Evolutionary conservation across 2,113 vertebrate genomes (phyloP), one percentile per base, ranked within the genome.

Genomic region (Coptodon rendalli): DNA sequence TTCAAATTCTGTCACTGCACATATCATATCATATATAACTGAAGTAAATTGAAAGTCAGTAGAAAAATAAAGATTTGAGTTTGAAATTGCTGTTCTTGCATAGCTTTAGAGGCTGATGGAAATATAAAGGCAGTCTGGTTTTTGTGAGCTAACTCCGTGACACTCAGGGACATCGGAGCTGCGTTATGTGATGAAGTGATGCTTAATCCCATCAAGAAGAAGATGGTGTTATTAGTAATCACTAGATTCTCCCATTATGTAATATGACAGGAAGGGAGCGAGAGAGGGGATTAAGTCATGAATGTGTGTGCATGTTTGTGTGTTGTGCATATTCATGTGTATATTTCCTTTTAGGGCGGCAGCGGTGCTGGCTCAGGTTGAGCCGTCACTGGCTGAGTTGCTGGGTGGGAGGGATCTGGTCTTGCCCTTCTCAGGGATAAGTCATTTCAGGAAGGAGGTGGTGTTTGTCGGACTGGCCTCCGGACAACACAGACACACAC

Each of bases 391-490:
- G 89, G 96, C 95, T 54, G 93, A 97, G 84, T 94, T 98, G 80
- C 96, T 99, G 81, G 94, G 95, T 92, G 97, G 97, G 95, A 95
- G 91, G 93, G 93, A 85, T 2, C 92, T 99, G 93, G 85, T 95
- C 91, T 95, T 99, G 87, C 96, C 97, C 84, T 98, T 99, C 96
- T 95, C 95, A 78, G 98, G 98, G 66, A 94, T 98, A 50, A 95
- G 95, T 92, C 97, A 98, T 91, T 99, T 99, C 90, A 95, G 84
- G 94, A 96, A 97, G 96, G 97, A 99, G 95, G 97, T 99, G 96
- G 97, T 95, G 90, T 99, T 98, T 95, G 97, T 97, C 85, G 96
- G 96, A 86, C 88, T 99, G 91, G 89, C 91, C 43, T 96, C 96
- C 12, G 97, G 97, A 86, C 96, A 96, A 40, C 96, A 97, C 81